These are phyloP conservation scores for Sebastes iracundus DNA, from an alignment of 2,797 vertebrate species.

Conservation along the genomic window DNA sequence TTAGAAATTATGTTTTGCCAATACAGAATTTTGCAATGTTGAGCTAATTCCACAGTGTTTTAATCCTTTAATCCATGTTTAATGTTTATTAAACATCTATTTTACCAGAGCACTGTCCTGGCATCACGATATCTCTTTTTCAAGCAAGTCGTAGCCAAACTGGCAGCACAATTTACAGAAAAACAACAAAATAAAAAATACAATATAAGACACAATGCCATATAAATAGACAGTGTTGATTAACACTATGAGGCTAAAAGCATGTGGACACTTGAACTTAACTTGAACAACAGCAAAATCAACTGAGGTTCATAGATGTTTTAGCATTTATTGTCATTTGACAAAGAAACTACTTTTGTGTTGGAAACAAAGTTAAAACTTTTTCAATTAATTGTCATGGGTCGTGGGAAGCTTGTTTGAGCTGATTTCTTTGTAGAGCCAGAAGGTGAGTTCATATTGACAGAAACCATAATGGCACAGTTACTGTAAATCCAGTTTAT, in stretches of 20 bases:
- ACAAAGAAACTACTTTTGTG: background rate
- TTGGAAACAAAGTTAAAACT: background rate
- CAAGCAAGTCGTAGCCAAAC: background rate
- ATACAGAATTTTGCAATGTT: background rate
- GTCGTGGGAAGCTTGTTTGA: background rate
- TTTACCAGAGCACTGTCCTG: background rate
- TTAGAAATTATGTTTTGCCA: background rate
- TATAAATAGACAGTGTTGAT: background rate
- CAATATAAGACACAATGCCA: background rate
- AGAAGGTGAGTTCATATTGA: constrained; percentile 10
- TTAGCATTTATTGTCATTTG: background rate
- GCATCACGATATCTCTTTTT: background rate
- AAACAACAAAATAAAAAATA: background rate
- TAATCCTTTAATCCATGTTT: background rate
- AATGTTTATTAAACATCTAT: background rate
- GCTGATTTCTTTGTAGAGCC: constrained; percentile 6
- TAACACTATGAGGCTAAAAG: background rate
- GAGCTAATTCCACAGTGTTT: background rate
- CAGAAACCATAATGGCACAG: background rate
- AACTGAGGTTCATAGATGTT: too few relatives aligned
- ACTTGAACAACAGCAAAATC: too few relatives aligned
- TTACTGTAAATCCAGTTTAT: constrained; percentile 1
- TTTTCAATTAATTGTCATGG: background rate
- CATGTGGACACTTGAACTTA: background rate
- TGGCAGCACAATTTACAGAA: background rate